Base-by-base conservation (phyloP, 2,888 invertebrate species). In the Strigamia maritima region DNA sequence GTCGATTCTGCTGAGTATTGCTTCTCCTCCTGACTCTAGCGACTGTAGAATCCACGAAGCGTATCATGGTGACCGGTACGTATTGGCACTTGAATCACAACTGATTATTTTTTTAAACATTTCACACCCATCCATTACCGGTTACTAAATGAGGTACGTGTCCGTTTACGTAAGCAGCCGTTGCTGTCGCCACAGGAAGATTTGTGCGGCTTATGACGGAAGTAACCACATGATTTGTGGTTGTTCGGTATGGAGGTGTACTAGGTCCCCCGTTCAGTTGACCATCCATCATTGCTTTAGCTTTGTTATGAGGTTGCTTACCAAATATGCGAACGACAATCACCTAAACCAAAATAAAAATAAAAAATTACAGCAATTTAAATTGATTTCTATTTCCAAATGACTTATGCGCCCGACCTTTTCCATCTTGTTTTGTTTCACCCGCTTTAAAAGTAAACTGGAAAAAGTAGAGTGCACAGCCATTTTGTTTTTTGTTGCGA, bases 61-160 rank as follows among this genome's bases (percentile, higher is more conserved):
- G 65, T 65, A 26, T 65, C 65, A 26, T 65, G 65, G 2, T 65
- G 65, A 28, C 65, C 22, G 60, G 4, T 65, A 65, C 65, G 65
- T 65, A 75, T 75, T 75, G 75, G 75, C 75, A 75, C 75, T 75
- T 75, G 75, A 65, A 65, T 65, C 65, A 65, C 65, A 65, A 65
- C 65, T 65, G 65, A 65, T 65, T 26, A 26, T 26, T 28, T 65
- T 65, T 65, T 49, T 49, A 16, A 49, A 49, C 19, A 44, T 44
- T 70, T 82, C 81, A 82, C 54, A 82, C 82, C 82, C 82, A 82
- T 44, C 82, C 82, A 77, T 81, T 82, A 22, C 81, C 81, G 16
- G 81, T 80, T 78, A 81, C 81, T 44, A 80, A 77, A 80, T 80
- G 75, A 80, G 81, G 80, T 19, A 77, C 76, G 74, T 78, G 80